Evolutionary conservation across 1,140 invertebrate genomes (phyloP), one percentile per base, ranked within the genome.

Genomic region (Ostrea denselamellosa): DNA sequence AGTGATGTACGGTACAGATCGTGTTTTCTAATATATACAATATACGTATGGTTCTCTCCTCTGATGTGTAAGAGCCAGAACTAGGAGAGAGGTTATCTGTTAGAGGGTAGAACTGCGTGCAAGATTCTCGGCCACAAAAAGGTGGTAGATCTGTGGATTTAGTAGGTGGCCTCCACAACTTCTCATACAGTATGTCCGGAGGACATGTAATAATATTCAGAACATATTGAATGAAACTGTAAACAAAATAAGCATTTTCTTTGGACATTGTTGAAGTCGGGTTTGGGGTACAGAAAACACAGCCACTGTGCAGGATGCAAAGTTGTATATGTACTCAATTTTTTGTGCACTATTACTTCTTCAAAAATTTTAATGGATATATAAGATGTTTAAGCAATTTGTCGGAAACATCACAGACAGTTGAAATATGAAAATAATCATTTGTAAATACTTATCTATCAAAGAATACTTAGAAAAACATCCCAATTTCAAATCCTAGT

Each of bases 1-100:
- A 77, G 68, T 77, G 68, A 77, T 77, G 68, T 34, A 28, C 68
- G 68, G 68, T 77, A 77, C 68, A 34, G 28, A 28, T 77, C 68
- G 28, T 77, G 68, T 10, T 12, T 77, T 77, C 25, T 28, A 77
- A 77, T 77, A 34, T 77, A 77, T 77, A 77, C 68, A 77, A 77
- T 34, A 34, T 28, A 44, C 68, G 7, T 25, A 8, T 77, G 68
- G 12, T 28, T 71, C 28, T 25, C 68, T 28, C 68, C 68, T 77
- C 68, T 28, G 25, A 77, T 77, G 68, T 28, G 25, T 25, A 12
- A 77, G 68, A 77, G 68, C 25, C 8, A 77, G 9, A 25, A 28
- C 10, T 10, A 28, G 9, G 68, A 10, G 28, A 77, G 68, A 25
- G 68, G 56, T 10, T 77, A 44, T 77, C 7, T 77, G 22, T 28